Conservation (phyloP, 1,140 invertebrate species). For the Saccostrea cuccullata region DNA sequence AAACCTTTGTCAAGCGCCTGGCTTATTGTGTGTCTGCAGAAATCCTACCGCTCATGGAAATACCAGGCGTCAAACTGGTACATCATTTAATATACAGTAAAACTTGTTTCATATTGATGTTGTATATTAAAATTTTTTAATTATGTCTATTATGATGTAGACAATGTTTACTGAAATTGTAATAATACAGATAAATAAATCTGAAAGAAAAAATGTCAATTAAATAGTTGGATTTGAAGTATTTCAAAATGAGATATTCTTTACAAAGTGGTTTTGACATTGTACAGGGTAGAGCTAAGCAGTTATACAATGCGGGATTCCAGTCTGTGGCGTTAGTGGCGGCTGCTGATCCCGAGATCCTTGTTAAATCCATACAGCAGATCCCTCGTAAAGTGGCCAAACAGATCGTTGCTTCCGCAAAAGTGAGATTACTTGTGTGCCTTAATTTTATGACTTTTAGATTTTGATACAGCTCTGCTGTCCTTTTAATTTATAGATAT, state of each 20-base stretch:
- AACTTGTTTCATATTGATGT: no score
- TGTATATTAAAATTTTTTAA: no score
- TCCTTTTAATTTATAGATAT: no score
- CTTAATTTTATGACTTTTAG: no score
- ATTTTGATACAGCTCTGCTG: no score
- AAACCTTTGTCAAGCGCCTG: conserved; percentile 84
- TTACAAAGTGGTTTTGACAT: not conserved
- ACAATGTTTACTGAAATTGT: no score
- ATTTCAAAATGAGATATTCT: not conserved
- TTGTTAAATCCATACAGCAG: conserved; percentile 85
- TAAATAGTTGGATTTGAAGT: no score
- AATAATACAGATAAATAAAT: no score
- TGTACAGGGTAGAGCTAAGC: conserved; percentile 87
- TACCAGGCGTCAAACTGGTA: conserved; percentile 90
- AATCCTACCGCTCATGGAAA: conserved; percentile 88
- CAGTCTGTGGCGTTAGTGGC: conserved; percentile 88
- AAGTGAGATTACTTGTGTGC: conserved; percentile 81
- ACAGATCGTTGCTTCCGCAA: conserved; percentile 90
- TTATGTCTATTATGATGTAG: no score
- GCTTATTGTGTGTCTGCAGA: conserved; percentile 87
- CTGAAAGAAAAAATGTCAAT: no score
- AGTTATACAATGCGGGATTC: conserved; percentile 90
- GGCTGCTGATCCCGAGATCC: conserved; percentile 82
- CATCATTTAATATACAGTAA: conserved; percentile 43
- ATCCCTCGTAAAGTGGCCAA: conserved; percentile 85